Evolutionary conservation across 2,797 vertebrate genomes (phyloP).

Genomic region (Acanthornis magna): DNA sequence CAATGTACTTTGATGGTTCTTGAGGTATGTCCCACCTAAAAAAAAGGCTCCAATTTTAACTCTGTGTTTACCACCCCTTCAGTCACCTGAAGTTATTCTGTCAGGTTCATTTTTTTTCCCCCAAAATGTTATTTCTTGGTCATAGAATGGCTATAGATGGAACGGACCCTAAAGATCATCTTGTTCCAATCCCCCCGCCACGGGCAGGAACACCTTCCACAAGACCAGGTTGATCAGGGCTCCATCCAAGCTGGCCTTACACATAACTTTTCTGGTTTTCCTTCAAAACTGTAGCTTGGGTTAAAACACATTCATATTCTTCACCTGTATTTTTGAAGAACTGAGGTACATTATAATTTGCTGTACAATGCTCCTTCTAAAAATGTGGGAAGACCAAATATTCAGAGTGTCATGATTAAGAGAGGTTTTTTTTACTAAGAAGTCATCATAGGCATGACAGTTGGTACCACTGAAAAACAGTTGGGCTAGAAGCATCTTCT

Average conservation of each 20-base stretch:
- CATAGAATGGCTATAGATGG: not conserved
- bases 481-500: not conserved
- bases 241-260: not conserved
- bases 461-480: not conserved
- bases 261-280: not conserved
- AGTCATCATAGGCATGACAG: not conserved
- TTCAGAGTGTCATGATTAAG: not conserved
- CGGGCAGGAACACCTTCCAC: not conserved
- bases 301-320: not conserved
- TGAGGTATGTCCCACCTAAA: conserved; percentile 8
- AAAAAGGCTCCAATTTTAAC: not conserved
- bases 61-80: not conserved
- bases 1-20: not conserved
- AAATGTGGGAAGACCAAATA: not conserved
- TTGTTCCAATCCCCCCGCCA: not conserved
- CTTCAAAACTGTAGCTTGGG: not conserved
- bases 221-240: not conserved
- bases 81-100: not conserved
- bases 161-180: not conserved
- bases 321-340: not conserved
- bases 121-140: not conserved
- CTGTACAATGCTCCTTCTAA: not conserved
- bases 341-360: not conserved
- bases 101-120: not conserved
- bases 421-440: conserved; percentile 10